phyloP scores from a whole-genome alignment of 2,888 invertebrate genomes.

The Arrhopalites spinosus region DNA sequence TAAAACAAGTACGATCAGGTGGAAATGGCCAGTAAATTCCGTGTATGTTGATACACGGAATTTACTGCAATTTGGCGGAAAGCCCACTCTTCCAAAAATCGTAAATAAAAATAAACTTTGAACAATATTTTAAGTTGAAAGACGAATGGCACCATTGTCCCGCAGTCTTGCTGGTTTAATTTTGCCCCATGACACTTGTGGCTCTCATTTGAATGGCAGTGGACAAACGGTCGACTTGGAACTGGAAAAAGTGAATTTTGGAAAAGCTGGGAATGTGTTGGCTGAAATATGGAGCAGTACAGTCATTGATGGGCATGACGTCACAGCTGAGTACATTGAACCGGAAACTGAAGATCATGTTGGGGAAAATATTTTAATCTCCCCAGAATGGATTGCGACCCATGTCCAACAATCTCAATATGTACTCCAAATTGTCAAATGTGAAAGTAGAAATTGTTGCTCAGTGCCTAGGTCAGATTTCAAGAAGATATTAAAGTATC shows the following conservation, averaged over 20 bases:
- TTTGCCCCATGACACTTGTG: slow-evolving; percentile 48
- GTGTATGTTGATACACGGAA: too few relatives aligned
- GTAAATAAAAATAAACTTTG: neutral
- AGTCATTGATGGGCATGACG: slow-evolving; percentile 56
- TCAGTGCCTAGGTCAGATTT: neutral
- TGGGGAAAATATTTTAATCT: neutral
- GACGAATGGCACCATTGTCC: slow-evolving; percentile 56
- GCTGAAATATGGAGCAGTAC: slow-evolving; percentile 57
- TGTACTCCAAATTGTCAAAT: slow-evolving; percentile 32
- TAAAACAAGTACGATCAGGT: too few relatives aligned
- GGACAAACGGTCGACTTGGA: slow-evolving; percentile 56
- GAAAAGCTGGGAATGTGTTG: slow-evolving; percentile 57
- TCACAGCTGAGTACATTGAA: slow-evolving; percentile 27
- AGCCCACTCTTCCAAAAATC: neutral
- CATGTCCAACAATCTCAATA: slow-evolving; percentile 36
- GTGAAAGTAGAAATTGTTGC: slow-evolving; percentile 28
- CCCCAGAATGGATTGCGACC: slow-evolving; percentile 18
- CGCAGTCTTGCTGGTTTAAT: slow-evolving; percentile 54
- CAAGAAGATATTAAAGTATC: neutral
- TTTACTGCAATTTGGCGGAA: too few relatives aligned
- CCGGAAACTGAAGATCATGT: neutral
- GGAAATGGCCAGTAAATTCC: too few relatives aligned
- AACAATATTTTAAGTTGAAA: slow-evolving; percentile 46
- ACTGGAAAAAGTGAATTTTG: slow-evolving; percentile 58
- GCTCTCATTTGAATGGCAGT: slow-evolving; percentile 48